Evolutionary conservation across 1,140 invertebrate genomes (phyloP).

Genomic region (Drosophila littoralis): DNA sequence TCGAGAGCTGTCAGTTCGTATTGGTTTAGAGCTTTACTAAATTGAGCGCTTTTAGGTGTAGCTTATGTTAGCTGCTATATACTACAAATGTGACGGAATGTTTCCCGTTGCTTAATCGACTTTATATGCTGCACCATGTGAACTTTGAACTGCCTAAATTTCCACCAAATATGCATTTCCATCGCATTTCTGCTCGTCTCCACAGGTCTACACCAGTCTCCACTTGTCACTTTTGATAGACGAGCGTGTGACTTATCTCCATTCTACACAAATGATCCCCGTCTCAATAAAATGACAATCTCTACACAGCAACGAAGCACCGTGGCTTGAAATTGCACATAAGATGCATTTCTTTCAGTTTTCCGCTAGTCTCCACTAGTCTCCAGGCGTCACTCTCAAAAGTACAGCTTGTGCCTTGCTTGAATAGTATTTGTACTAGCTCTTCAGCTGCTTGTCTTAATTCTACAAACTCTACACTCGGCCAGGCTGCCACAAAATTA

Average conservation of each 20-base stretch:
- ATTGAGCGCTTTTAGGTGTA: conserved; percentile 19
- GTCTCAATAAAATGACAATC: too few relatives aligned
- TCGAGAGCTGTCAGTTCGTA: conserved; percentile 57
- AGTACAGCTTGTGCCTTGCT: neutral
- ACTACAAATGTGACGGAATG: neutral
- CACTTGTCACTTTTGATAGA: neutral
- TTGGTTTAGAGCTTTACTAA: conserved; percentile 47
- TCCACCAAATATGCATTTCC: neutral
- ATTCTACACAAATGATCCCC: too few relatives aligned
- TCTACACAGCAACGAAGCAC: too few relatives aligned
- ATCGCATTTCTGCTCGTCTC: neutral
- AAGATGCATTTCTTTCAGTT: too few relatives aligned
- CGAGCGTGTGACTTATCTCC: too few relatives aligned
- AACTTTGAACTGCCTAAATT: neutral
- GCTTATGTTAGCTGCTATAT: neutral
- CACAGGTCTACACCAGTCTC: conserved; percentile 8
- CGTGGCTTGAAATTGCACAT: too few relatives aligned
- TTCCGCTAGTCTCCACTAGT: neutral
- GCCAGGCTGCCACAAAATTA: neutral
- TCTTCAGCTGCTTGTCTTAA: neutral
- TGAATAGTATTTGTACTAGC: neutral
- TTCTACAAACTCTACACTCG: conserved; percentile 7
- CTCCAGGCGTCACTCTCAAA: neutral
- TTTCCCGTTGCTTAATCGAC: neutral
- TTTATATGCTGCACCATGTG: conserved; percentile 1